Conservation (phyloP, 2,113 vertebrate genomes). For the Microcebus lehilahytsara region DNA sequence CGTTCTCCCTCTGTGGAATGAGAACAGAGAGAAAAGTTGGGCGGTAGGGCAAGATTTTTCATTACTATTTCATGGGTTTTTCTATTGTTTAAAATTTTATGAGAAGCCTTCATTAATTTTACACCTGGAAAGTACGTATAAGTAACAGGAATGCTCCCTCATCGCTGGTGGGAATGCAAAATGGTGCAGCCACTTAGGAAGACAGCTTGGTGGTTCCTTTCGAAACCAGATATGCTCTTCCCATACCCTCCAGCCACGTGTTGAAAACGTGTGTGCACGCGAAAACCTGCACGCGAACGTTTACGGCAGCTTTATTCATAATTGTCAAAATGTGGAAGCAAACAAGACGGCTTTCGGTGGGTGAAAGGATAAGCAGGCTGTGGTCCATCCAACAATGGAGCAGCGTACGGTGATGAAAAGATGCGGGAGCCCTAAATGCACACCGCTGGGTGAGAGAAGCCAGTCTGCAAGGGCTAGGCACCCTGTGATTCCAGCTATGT, state of each 20-base stretch:
- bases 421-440: fast-evolving
- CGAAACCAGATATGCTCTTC: neutral
- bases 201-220: neutral
- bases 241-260: neutral
- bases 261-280: neutral
- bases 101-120: neutral
- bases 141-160: neutral
- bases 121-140: neutral
- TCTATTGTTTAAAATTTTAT: neutral
- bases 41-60: neutral
- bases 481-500: neutral
- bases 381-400: neutral
- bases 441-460: too few species aligned
- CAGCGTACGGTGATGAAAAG: neutral
- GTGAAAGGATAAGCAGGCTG: fast-evolving
- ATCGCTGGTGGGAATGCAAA: neutral
- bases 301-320: neutral
- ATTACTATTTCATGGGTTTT: neutral
- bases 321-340: neutral
- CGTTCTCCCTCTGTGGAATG: neutral
- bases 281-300: neutral
- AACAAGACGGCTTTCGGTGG: neutral
- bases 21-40: neutral
- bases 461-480: neutral
- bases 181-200: neutral